Base-by-base conservation (phyloP, 2,113 vertebrate species). In the Saimiri boliviensis region DNA sequence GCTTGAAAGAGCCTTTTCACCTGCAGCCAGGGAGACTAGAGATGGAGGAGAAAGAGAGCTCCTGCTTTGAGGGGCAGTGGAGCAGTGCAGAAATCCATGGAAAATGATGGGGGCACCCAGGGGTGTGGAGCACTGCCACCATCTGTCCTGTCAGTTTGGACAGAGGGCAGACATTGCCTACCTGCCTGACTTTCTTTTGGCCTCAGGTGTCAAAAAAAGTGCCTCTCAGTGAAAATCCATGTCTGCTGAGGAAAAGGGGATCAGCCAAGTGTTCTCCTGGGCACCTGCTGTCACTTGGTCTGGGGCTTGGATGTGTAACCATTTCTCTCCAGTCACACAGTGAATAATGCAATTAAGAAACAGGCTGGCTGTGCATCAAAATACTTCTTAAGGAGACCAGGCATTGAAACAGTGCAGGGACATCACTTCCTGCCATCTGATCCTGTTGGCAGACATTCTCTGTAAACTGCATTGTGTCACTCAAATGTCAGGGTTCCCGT, bases 71-170 rank as follows among this genome's bases (percentile, higher is more conserved):
- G 95, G 80, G 71, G 52, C 25, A 71, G 2, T 49, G 81, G 71
- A 97, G 54, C 30, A 0, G 0, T 42, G 4, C 0, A 95, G 96
- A 81, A 92, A 94, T 92, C 68, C 13, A 35, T 91, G 91, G 97
- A 88, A 94, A 97, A 89, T 94, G 94, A 95, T n/a, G 60, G 45
- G 11, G 94, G 47, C 63, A 17, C 35, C 17, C 6, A 27, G 77
- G 74, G 58, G 11, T 7, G 20, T 14, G 20, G 19, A 37, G 68
- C 76, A 8, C 4, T 3, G 90, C 79, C 2, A 12, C 23, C 35
- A 32, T 84, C 56, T 77, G 60, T 42, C 47, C 32, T 60, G 66
- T 56, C 60, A 96, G 80, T 70, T 63, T 17, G 1, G 45, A 40
- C 9, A 0, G 27, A 74, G 87, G 93, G 40, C 77, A 83, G 32